A percentile compares a stretch with the other conserved stretches of the same genome.
Evolutionary conservation across 2,113 vertebrate species (phyloP).

Genomic region (Rhynchomys soricoides): DNA sequence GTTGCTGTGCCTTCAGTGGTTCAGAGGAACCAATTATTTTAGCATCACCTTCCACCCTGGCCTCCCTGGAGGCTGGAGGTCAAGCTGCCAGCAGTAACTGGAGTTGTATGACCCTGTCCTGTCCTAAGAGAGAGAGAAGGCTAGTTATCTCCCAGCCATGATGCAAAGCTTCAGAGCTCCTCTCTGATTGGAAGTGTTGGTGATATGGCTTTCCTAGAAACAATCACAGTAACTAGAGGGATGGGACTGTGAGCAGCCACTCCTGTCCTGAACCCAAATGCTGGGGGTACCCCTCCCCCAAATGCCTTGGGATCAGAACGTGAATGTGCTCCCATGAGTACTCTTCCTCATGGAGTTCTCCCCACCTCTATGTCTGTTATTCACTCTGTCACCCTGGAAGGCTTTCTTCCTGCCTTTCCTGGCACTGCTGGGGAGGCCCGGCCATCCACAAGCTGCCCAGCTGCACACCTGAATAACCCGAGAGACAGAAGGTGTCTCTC

Average conservation of each 20-base stretch:
- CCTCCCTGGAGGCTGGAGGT: neutral
- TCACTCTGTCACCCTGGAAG: neutral
- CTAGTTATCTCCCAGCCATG: neutral
- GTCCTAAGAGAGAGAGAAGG: neutral
- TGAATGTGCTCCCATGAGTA: neutral
- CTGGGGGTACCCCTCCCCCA: neutral
- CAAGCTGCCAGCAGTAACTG: neutral
- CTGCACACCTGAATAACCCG: neutral
- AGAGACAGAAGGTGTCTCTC: neutral
- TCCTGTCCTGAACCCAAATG: neutral
- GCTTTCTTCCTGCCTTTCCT: constrained; percentile 11
- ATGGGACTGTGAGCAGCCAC: neutral
- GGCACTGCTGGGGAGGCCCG: neutral
- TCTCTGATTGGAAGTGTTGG: neutral
- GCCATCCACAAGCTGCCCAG: neutral
- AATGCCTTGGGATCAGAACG: neutral
- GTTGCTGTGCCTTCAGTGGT: neutral
- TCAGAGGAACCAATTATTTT: neutral
- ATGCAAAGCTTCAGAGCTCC: neutral
- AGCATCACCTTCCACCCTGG: neutral
- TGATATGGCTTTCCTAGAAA: neutral
- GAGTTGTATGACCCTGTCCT: neutral
- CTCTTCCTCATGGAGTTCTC: neutral
- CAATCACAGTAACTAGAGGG: neutral
- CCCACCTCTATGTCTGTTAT: neutral